Evolutionary conservation across 2,113 vertebrate species (phyloP).

Genomic region (Dryoscopus gambensis): DNA sequence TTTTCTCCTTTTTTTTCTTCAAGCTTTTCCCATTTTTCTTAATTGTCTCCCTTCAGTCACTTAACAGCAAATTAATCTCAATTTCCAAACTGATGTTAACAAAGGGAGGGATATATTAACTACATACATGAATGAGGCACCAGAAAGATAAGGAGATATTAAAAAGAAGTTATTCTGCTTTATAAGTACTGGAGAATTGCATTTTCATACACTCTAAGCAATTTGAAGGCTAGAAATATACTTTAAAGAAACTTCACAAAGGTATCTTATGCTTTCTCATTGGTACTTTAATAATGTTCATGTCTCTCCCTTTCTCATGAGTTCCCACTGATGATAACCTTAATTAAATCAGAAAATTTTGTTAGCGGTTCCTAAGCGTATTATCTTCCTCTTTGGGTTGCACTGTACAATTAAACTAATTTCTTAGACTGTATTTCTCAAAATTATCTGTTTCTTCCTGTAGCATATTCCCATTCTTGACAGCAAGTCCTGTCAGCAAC

Average conservation of each 20-base stretch:
- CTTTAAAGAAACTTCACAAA: not conserved
- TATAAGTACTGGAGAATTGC: not conserved
- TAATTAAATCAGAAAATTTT: not conserved
- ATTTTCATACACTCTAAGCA: not conserved
- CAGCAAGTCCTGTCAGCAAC: not conserved
- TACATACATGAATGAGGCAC: not conserved
- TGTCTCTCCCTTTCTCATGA: not conserved
- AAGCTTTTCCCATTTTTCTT: not conserved
- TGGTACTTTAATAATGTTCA: not conserved
- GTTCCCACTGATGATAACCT: not conserved
- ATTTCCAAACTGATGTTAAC: not conserved
- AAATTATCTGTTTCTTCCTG: not conserved
- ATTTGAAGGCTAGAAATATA: not conserved
- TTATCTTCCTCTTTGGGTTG: not conserved
- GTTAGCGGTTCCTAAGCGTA: not conserved
- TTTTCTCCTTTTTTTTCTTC: not conserved
- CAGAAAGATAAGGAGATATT: not conserved
- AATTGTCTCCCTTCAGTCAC: not conserved
- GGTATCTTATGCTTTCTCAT: not conserved
- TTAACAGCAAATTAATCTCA: not conserved
- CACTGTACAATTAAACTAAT: not conserved
- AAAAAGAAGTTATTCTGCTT: not conserved
- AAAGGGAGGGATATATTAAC: not conserved
- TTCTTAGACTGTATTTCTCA: not conserved
- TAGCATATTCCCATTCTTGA: not conserved